Evolutionary conservation across 2,888 invertebrate genomes (phyloP), one percentile per base, ranked within the genome.

Genomic region (Sarcophaga rosellei): DNA sequence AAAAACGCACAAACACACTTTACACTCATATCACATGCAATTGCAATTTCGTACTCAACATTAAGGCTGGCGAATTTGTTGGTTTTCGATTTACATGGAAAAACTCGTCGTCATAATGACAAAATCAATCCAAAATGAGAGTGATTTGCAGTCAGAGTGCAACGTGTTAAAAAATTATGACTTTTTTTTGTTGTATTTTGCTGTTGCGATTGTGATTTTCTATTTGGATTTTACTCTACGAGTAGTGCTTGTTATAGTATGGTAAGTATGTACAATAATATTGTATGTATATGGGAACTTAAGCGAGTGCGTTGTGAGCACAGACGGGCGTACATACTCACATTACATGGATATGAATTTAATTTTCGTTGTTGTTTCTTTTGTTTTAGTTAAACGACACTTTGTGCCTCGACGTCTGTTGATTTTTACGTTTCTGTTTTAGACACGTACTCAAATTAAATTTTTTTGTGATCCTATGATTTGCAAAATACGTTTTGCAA

Each of bases 81-180:
- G 59, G 21, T 78, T 23, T 53, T 73, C 57, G 35, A 45, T 81
- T 81, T 68, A 69, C 35, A 78, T 70, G 53, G n/a, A 84, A 80
- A 78, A 73, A 74, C 45, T 72, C 78, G 53, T 84, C 53, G 53
- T 15, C 84, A 84, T 73, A 83, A 66, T 77, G 77, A 73, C 70
- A 72, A 83, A 81, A 70, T 72, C 76, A 82, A 79, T 57, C 74
- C 76, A 77, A 90, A 91, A 91, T 91, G 89, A 91, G 90, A 91
- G 91, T 90, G 89, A 91, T 91, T 91, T 91, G 88, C 92, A 92
- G 91, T 91, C 92, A 88, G 84, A 87, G 69, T 89, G 89, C 89
- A 89, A 79, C 86, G 77, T 86, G 86, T 84, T 85, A 86, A 88
- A 88, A 87, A 87, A 86, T 81, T 81, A 68, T 53, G 53, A 53